These are phyloP conservation scores for Galleria mellonella DNA, from an alignment of 1,140 invertebrate species.

Conservation along the genomic window DNA sequence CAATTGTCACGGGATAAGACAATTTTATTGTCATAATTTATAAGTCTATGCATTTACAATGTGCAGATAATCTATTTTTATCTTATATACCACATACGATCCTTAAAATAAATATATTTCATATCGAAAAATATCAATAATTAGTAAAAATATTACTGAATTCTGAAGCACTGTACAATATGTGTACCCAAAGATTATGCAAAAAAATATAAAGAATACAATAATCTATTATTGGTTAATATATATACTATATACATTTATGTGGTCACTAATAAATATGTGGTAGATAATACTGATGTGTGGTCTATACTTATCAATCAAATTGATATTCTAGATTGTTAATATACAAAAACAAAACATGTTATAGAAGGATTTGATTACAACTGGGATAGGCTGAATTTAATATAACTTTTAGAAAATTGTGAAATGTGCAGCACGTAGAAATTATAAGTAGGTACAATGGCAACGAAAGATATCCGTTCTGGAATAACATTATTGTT, in stretches of 20 bases:
- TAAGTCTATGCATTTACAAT: constrained; percentile 16
- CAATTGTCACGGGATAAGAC: constrained; percentile 21
- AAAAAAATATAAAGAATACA: constrained; percentile 39
- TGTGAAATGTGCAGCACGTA: no score
- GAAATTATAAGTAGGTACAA: no score
- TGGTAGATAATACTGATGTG: constrained; percentile 54
- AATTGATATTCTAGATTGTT: no score
- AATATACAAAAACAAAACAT: no score
- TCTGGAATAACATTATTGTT: no score
- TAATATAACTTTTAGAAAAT: no score
- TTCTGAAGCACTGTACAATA: background rate
- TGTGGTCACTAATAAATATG: constrained; percentile 16
- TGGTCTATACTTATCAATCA: constrained; percentile 11
- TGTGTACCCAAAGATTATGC: background rate
- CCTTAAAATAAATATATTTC: background rate
- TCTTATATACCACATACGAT: constrained; percentile 31
- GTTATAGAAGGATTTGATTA: no score
- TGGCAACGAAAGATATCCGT: no score
- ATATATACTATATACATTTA: constrained; percentile 11
- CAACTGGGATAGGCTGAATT: no score
- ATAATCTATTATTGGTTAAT: constrained; percentile 8
- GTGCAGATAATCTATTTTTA: constrained; percentile 10
- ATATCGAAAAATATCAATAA: background rate
- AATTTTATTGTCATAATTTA: constrained; percentile 3
- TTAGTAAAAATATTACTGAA: background rate